Base-by-base conservation (phyloP, 2,113 vertebrate species). In the Cyanoliseus patagonus region DNA sequence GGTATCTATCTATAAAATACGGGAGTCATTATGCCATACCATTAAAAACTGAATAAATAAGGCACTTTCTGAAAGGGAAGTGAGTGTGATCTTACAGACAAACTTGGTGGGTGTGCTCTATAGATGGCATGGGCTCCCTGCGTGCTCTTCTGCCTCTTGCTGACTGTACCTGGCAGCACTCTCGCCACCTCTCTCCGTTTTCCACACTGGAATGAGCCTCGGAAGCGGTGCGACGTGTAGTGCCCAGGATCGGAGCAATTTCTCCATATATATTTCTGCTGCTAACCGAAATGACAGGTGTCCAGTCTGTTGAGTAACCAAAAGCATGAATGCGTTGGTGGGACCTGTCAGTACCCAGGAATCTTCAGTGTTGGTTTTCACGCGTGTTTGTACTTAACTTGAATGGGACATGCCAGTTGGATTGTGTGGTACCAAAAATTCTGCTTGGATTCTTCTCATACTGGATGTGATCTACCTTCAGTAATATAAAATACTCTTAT, bases 21-120 rank as follows among this genome's bases (percentile, higher is more conserved):
- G 59, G 93, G 47, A 98, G 96, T 98, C 86, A 95, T 97, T 97
- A 97, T 81, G 92, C 95, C 95, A 90, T 95, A 92, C 91, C 91
- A 90, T 97, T 95, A 97, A 96, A 97, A 98, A 96, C 96, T 97
- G 94, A 96, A 97, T 97, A 97, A 98, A 97, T 94, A 67, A 97
- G 96, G 96, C 97, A 97, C 96, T 98, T 98, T 98, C 98, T 97
- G 88, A 98, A 98, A 90, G 97, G 97, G 97, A 98, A 97, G 97
- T 97, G 96, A 98, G 94, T 97, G 95, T 97, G 91, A 96, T 97
- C 95, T 98, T 97, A 86, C 79, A 92, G 97, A 55, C 55, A 17
- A 69, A 53, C 88, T 62, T 13, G 1, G 83, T 92, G 83, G 74
- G 91, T 62, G 88, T 91, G 79, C 87, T 96, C 62, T 86, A 3